Evolutionary conservation across 2,113 vertebrate genomes (phyloP), one percentile per base, ranked within the genome.

Genomic region (Orcinus orca): DNA sequence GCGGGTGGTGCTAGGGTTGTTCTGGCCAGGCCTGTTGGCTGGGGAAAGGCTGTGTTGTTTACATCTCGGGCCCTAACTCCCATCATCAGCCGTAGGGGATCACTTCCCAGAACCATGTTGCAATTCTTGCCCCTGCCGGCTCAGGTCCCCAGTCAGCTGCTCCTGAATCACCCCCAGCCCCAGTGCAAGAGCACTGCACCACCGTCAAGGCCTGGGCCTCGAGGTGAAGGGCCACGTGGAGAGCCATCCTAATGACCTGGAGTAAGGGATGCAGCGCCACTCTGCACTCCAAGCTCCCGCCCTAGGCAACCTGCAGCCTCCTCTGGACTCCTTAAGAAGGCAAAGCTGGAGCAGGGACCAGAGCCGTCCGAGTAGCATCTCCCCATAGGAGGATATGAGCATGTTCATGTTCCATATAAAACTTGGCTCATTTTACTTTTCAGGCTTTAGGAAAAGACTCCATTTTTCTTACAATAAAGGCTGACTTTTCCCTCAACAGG

Each of bases 71-170:
- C 74, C 73, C 92, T 95, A 87, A 82, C 87, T 96, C 93, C 67
- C 10, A 31, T 80, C 26, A 21, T 95, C 97, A 96, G 84, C 63
- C 79, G 85, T 90, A 55, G 80, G 95, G 91, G 95, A 95, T 95
- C 80, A 95, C 82, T 97, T 98, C 96, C 92, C 85, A 95, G 93
- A 97, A 97, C 67, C 90, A 2, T 98, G 97, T 97, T 97, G 97
- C 94, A 98, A 98, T 96, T 93, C 90, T 79, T 95, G 90, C 83
- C 95, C 90, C 77, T 96, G 15, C 47, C 81, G 89, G 96, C 96
- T 87, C 82, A 95, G 88, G 96, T 98, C 97, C 94, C 94, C 70
- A 84, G 95, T 98, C 97, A 98, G 97, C 97, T 98, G 98, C 92
- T 98, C 96, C 85, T 98, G 98, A 98, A 97, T 97, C 98, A 98